phyloP scores from a whole-genome alignment of 2,797 vertebrate genomes.

The Eulemur coronatus region DNA sequence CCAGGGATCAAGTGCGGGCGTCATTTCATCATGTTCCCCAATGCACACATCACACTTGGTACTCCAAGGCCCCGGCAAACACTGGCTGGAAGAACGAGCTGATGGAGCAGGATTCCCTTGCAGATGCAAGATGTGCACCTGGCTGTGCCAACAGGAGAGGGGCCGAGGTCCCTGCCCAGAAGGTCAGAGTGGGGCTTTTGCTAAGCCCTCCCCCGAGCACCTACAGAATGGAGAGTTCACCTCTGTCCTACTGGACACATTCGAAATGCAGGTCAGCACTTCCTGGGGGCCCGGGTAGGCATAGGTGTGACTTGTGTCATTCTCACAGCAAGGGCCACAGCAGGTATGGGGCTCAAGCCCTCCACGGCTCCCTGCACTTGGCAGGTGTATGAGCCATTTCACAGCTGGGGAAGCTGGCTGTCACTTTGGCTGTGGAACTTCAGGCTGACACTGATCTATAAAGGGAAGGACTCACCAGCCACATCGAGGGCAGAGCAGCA shows the following conservation, averaged over 20 bases:
- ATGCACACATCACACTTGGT: too few species aligned
- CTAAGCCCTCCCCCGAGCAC: background rate
- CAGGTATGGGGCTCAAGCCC: too few species aligned
- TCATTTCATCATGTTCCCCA: background rate
- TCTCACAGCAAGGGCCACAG: background rate
- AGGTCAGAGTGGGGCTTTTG: background rate
- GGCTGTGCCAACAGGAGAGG: too few species aligned
- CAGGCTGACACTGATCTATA: background rate
- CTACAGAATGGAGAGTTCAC: background rate
- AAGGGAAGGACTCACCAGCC: background rate
- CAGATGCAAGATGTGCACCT: background rate
- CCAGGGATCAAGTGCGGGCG: background rate
- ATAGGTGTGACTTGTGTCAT: too few species aligned
- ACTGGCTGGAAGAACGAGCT: background rate
- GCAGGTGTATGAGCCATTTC: too few species aligned
- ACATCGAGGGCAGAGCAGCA: background rate
- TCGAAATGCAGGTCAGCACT: background rate
- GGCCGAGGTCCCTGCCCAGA: too few species aligned
- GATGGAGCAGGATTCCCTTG: background rate
- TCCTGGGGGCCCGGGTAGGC: rapidly evolving
- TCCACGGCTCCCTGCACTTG: background rate
- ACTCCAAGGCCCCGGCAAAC: background rate
- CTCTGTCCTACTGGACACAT: background rate
- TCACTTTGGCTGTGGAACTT: background rate
- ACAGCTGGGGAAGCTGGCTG: too few species aligned